Evolutionary conservation across 2,113 vertebrate genomes (phyloP).

Genomic region (Dasypus novemcinctus): DNA sequence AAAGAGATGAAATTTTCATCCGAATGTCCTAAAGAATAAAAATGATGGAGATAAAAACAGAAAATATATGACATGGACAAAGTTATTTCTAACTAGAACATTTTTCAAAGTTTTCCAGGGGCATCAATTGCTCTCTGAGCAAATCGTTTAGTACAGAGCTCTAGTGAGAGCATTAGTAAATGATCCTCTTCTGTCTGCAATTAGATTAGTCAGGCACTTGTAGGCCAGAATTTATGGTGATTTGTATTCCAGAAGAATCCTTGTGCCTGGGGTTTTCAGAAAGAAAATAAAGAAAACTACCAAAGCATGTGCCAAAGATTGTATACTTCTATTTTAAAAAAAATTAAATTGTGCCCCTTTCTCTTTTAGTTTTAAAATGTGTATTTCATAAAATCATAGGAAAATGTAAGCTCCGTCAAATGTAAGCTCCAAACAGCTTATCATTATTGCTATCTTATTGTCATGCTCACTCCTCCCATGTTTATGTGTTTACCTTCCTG

Average conservation of each 20-base stretch:
- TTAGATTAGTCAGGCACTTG: slow-evolving; percentile 76
- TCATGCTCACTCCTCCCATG: background rate
- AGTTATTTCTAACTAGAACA: slow-evolving; percentile 80
- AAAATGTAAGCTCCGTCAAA: background rate
- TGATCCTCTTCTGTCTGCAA: slow-evolving; percentile 71
- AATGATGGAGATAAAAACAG: slow-evolving; percentile 81
- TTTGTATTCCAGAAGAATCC: slow-evolving; percentile 74
- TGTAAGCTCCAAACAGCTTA: background rate
- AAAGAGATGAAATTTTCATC: slow-evolving; percentile 74
- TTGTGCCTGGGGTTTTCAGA: slow-evolving; percentile 31
- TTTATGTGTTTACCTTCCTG: background rate
- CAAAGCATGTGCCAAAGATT: background rate
- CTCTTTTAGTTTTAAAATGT: slow-evolving; percentile 2
- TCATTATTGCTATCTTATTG: background rate
- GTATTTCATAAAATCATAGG: slow-evolving; percentile 16
- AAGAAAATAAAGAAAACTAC: slow-evolving; percentile 56
- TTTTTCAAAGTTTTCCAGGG: slow-evolving; percentile 84
- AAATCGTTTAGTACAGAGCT: slow-evolving; percentile 80
- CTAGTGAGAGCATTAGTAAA: slow-evolving; percentile 76
- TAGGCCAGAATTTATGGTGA: slow-evolving; percentile 59
- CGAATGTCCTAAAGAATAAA: slow-evolving; percentile 78
- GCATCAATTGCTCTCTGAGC: slow-evolving; percentile 79
- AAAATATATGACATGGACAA: slow-evolving; percentile 82
- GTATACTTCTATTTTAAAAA: background rate
- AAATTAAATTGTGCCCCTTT: background rate